Percentiles rank a stretch among this genome's conserved stretches.
phyloP scores from a whole-genome alignment of 2,797 vertebrate species.

The Sebastes matsubarae region DNA sequence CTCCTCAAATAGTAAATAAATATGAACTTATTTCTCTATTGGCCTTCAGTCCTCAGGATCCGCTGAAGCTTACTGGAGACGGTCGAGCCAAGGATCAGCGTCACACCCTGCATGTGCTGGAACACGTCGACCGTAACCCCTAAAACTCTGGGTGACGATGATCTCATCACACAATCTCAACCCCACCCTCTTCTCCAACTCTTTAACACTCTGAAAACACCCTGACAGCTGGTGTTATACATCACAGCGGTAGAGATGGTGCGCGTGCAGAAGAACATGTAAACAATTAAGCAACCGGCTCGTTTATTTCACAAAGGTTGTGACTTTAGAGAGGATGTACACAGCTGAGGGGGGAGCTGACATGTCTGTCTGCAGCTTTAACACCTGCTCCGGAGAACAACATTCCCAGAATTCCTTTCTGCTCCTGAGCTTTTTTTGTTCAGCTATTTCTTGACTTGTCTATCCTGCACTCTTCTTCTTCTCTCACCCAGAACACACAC shows the following conservation, averaged over 20 bases:
- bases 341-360: background rate
- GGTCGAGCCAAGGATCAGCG: background rate
- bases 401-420: slow-evolving; percentile 65
- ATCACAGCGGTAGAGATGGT: background rate
- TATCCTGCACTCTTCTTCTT: background rate
- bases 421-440: slow-evolving; percentile 6
- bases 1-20: background rate
- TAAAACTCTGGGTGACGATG: slow-evolving; percentile 13
- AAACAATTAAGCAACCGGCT: slow-evolving; percentile 12
- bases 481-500: background rate
- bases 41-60: background rate
- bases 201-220: background rate
- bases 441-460: background rate
- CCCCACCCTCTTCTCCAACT: slow-evolving; percentile 26
- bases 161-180: slow-evolving; percentile 42
- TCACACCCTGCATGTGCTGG: slow-evolving; percentile 47
- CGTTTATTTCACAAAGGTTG: slow-evolving; percentile 24
- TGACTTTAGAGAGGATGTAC: background rate
- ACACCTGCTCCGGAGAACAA: slow-evolving; percentile 57
- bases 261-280: background rate
- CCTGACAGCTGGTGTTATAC: slow-evolving; percentile 7
- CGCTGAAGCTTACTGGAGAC: background rate
- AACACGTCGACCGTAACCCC: slow-evolving; percentile 22
- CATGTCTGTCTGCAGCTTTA: slow-evolving; percentile 16
- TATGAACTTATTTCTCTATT: background rate